Conservation (phyloP, 2,888 invertebrate genomes). For the Germaria angustata region DNA sequence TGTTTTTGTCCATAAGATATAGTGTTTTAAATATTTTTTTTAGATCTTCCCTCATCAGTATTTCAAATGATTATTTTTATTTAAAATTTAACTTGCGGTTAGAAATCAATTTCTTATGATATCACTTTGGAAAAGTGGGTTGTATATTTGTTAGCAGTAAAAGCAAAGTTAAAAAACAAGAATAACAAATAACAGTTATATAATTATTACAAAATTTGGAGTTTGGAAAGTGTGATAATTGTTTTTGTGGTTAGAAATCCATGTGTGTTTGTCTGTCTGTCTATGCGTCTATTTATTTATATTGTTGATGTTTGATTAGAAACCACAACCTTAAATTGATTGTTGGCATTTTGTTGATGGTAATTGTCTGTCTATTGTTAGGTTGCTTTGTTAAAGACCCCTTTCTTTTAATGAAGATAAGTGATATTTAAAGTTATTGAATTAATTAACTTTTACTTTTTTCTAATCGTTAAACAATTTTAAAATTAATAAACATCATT, state of each 20-base stretch:
- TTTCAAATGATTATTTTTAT: no score
- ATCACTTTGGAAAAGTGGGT: slow-evolving; percentile 33
- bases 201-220: slow-evolving; percentile 35
- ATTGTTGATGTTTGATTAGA: slow-evolving; percentile 47
- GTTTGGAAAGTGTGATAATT: slow-evolving; percentile 57
- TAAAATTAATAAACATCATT: no score
- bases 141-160: slow-evolving; percentile 38
- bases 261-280: background rate
- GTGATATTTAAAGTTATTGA: background rate
- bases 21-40: no score
- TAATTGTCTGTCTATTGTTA: background rate
- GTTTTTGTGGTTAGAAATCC: slow-evolving; percentile 45
- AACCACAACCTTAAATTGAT: slow-evolving; percentile 55
- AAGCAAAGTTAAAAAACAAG: background rate
- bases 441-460: no score
- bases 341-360: slow-evolving; percentile 8
- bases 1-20: no score
- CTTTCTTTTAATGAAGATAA: background rate
- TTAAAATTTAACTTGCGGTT: slow-evolving; percentile 35
- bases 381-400: background rate
- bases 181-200: slow-evolving; percentile 13
- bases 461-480: no score
- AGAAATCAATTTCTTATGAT: slow-evolving; percentile 54
- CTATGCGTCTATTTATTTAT: background rate
- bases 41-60: no score